Conservation (phyloP, 1,140 invertebrate genomes). For the Caenorhabditis latens region DNA sequence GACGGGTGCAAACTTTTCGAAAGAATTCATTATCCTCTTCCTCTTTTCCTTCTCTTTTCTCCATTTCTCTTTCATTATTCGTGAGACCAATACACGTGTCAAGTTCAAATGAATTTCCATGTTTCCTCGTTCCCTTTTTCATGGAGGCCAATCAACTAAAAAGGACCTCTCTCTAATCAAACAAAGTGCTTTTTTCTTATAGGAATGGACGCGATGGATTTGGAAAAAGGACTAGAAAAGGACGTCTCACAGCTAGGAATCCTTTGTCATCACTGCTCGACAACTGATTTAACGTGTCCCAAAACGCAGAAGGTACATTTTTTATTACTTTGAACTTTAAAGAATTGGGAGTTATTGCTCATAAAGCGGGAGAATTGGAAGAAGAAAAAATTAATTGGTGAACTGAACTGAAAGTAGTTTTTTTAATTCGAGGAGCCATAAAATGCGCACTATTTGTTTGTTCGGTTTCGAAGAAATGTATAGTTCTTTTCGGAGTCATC, state of each 20-base stretch:
- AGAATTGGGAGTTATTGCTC: background rate
- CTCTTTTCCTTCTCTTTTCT: background rate
- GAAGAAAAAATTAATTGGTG: too few species aligned
- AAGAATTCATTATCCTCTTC: constrained; percentile 20
- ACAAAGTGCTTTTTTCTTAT: background rate
- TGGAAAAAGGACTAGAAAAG: constrained; percentile 35
- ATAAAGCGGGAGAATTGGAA: background rate
- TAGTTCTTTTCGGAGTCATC: too few species aligned
- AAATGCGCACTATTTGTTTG: background rate
- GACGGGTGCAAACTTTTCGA: constrained; percentile 1
- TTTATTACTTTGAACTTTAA: background rate
- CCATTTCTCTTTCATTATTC: background rate
- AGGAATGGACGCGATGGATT: constrained; percentile 19
- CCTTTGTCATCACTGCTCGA: constrained; percentile 59
- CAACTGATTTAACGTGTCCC: constrained; percentile 56
- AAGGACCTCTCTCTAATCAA: constrained; percentile 4
- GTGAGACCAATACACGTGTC: background rate
- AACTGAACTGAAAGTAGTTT: too few species aligned
- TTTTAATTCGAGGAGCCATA: too few species aligned
- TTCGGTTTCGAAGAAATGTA: background rate
- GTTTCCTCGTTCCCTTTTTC: background rate
- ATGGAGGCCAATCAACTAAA: background rate
- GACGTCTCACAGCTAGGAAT: constrained; percentile 59
- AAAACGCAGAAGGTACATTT: constrained; percentile 59
- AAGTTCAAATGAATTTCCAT: too few species aligned